Conservation (phyloP, 2,797 vertebrate genomes). For the Presbytis comata region DNA sequence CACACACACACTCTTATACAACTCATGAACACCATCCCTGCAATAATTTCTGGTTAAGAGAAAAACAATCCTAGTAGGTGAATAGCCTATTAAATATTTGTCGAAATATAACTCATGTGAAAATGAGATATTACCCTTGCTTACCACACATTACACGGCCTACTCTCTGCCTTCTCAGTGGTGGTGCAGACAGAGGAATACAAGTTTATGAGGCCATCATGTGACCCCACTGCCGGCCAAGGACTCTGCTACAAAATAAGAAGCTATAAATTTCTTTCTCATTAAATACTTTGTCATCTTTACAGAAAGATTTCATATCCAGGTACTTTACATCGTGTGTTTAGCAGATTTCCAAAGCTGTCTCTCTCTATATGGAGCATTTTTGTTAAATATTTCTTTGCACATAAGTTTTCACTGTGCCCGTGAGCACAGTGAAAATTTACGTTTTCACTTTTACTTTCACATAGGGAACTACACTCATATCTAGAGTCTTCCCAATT, state of each 20-base stretch:
- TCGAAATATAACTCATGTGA: background rate
- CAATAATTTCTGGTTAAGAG: slow-evolving; percentile 12
- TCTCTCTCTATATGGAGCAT: background rate
- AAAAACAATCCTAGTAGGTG: background rate
- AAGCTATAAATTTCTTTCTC: slow-evolving; percentile 61
- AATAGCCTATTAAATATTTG: background rate
- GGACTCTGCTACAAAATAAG: slow-evolving; percentile 30
- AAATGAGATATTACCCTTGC: background rate
- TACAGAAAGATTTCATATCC: slow-evolving; percentile 14
- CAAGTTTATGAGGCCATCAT: slow-evolving; percentile 8
- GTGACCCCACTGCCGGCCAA: background rate
- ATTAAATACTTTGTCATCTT: slow-evolving; percentile 61
- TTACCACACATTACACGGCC: background rate
- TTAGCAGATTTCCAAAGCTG: background rate
- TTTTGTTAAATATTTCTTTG: background rate
- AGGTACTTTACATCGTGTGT: background rate
- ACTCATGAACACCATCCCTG: background rate
- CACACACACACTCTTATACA: background rate
- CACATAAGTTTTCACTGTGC: background rate
- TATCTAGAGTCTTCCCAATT: background rate
- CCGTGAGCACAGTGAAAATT: background rate
- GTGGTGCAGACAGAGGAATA: background rate
- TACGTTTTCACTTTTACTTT: background rate
- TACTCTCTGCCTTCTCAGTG: background rate
- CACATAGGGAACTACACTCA: background rate